A percentile compares a stretch with the other conserved stretches of the same genome.
phyloP scores from a whole-genome alignment of 1,140 invertebrate genomes.

The Drosophila ogumai region DNA sequence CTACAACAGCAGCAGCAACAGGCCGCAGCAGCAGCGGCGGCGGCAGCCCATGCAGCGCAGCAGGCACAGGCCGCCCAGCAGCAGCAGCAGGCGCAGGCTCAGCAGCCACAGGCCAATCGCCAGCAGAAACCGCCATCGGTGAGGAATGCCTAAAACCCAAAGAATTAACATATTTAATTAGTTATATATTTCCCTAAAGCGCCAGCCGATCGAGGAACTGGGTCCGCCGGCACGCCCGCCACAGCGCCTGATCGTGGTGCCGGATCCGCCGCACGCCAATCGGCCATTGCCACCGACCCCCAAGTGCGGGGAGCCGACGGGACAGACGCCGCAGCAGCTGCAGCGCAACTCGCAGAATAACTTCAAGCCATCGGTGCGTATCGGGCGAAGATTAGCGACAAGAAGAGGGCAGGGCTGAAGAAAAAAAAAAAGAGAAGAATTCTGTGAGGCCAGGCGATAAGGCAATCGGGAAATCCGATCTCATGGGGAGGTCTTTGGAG shows the following conservation, averaged over 20 bases:
- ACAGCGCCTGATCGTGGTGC: conserved; percentile 93
- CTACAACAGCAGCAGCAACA: conserved; percentile 84
- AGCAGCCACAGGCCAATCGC: conserved; percentile 83
- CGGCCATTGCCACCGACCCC: conserved; percentile 95
- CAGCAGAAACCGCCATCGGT: conserved; percentile 84
- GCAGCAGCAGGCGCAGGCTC: conserved; percentile 85
- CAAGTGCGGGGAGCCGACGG: conserved; percentile 82
- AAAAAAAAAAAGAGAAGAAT: neutral
- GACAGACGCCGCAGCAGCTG: conserved; percentile 87
- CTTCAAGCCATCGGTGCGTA: conserved; percentile 93
- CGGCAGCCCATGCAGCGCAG: conserved; percentile 79
- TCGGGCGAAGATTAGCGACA: conserved; percentile 31
- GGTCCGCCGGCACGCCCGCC: conserved; percentile 93
- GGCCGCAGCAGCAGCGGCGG: conserved; percentile 72
- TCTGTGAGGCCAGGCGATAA: conserved; percentile 19
- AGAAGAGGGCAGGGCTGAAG: conserved; percentile 14
- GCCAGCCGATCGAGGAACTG: conserved; percentile 89
- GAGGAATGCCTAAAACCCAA: neutral
- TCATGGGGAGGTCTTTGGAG: conserved; percentile 35
- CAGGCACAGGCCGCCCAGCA: conserved; percentile 61
- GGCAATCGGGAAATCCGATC: conserved; percentile 26
- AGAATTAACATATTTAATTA: neutral
- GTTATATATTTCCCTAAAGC: conserved; percentile 65
- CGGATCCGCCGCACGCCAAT: conserved; percentile 87
- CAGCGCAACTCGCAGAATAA: conserved; percentile 92